phyloP scores from a whole-genome alignment of 2,888 invertebrate species.

The Machimus rusticus region DNA sequence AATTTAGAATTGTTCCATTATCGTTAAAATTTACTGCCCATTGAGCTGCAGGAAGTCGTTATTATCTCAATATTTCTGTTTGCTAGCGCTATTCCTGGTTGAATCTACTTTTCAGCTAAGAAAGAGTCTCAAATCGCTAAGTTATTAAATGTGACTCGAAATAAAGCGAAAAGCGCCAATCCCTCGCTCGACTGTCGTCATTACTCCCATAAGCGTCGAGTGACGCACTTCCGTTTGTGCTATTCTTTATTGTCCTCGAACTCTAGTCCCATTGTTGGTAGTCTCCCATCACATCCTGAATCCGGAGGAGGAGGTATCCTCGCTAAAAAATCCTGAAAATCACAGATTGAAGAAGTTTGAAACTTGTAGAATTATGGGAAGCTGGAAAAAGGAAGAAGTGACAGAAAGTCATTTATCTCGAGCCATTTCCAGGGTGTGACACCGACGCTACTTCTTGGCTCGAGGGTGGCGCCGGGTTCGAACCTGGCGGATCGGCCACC shows the following conservation, averaged over 20 bases:
- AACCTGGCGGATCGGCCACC: not conserved
- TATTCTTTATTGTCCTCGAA: slow-evolving; percentile 11
- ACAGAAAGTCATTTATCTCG: slow-evolving; percentile 37
- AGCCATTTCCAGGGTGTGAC: slow-evolving; percentile 9
- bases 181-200: not conserved
- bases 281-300: not conserved
- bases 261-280: slow-evolving; percentile 6
- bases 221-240: slow-evolving; percentile 35
- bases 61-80: slow-evolving; percentile 2
- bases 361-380: slow-evolving; percentile 16
- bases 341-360: slow-evolving; percentile 3
- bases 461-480: not conserved
- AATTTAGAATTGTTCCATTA: slow-evolving; percentile 20
- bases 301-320: not conserved
- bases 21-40: slow-evolving; percentile 36
- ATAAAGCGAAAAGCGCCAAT: not conserved
- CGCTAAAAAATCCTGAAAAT: slow-evolving; percentile 12
- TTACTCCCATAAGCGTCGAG: slow-evolving; percentile 25
- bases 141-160: not conserved
- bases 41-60: slow-evolving; percentile 25
- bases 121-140: not conserved
- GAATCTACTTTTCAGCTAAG: not conserved
- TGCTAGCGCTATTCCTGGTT: not conserved
- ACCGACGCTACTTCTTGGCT: not conserved
- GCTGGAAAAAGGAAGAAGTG: slow-evolving; percentile 27